phyloP scores from a whole-genome alignment of 2,888 invertebrate genomes.

The Tupiocoris notatus region DNA sequence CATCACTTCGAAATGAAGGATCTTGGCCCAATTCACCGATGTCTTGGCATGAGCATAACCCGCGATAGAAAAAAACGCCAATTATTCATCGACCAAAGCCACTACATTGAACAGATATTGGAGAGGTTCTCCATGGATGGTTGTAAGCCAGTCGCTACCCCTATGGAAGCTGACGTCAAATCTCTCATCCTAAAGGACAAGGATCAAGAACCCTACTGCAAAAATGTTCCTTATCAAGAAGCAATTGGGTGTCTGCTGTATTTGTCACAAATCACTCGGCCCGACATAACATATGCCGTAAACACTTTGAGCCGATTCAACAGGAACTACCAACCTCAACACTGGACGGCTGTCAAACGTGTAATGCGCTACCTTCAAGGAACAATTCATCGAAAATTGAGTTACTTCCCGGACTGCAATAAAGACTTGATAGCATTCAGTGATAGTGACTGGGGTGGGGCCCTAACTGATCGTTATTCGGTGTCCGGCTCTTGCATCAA shows the following conservation, averaged over 20 bases:
- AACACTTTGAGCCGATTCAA: background rate
- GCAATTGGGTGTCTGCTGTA: slow-evolving; percentile 11
- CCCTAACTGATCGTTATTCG: background rate
- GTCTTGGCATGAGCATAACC: slow-evolving; percentile 1
- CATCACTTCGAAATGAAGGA: slow-evolving; percentile 15
- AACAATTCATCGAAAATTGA: background rate
- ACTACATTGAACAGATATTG: background rate
- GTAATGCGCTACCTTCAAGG: background rate
- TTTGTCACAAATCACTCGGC: background rate
- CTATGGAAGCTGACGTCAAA: background rate
- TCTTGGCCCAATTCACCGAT: background rate
- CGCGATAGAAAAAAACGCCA: background rate
- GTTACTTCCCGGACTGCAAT: background rate
- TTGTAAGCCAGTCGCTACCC: slow-evolving; percentile 6
- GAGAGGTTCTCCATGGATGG: slow-evolving; percentile 9
- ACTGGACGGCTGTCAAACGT: background rate
- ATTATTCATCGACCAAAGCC: background rate
- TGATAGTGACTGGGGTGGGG: background rate
- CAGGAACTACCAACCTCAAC: background rate
- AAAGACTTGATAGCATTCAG: background rate
- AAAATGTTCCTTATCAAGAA: slow-evolving; percentile 15
- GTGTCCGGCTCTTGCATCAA: background rate
- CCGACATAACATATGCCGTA: background rate
- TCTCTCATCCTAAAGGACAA: background rate
- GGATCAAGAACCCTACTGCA: background rate